Evolutionary conservation across 2,797 vertebrate species (phyloP).

Genomic region (Propithecus deckenii): DNA sequence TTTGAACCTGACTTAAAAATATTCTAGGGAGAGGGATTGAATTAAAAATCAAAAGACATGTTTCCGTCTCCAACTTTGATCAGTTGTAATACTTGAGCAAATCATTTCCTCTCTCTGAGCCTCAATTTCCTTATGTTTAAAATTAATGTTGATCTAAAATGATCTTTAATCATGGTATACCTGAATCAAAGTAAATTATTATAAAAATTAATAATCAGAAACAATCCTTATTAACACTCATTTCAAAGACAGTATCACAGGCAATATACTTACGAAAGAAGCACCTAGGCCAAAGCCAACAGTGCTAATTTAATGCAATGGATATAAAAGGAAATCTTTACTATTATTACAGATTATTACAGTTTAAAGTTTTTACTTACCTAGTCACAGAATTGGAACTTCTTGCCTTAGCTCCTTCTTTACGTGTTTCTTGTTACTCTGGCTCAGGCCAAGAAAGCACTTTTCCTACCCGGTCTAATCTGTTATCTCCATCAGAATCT

Average conservation of each 20-base stretch:
- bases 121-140: not conserved
- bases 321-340: not conserved
- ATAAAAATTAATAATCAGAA: not conserved
- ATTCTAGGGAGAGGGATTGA: not conserved
- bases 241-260: not conserved
- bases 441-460: not conserved
- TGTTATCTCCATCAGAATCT: slow-evolving; percentile 12
- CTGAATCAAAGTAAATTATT: not conserved
- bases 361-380: not conserved
- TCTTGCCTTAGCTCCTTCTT: not conserved
- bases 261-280: not conserved
- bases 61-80: not conserved
- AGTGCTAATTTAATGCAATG: not conserved
- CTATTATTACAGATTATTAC: not conserved
- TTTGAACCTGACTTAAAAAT: not conserved
- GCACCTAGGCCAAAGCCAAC: not conserved
- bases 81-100: not conserved
- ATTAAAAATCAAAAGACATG: not conserved
- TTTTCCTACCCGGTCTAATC: not conserved
- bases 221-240: not conserved
- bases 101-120: not conserved
- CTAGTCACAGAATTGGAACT: not conserved
- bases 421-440: not conserved
- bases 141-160: not conserved
- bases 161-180: not conserved